Evolutionary conservation across 2,888 invertebrate species (phyloP).

Genomic region (Panopea generosa): DNA sequence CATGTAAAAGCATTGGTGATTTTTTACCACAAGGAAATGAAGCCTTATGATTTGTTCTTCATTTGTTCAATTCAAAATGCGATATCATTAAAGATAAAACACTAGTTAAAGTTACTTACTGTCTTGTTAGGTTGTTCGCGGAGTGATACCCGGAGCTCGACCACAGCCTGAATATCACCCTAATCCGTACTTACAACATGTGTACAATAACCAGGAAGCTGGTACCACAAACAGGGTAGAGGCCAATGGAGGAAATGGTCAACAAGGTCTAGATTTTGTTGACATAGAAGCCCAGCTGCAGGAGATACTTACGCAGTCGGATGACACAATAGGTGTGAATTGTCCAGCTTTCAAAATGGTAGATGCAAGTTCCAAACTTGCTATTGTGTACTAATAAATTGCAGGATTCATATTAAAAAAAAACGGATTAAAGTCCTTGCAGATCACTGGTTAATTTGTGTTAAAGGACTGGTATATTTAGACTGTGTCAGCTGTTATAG

Average conservation of each 20-base stretch:
- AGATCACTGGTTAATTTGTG: no score
- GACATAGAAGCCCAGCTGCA: slow-evolving; percentile 44
- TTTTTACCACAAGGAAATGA: no score
- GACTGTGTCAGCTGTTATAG: no score
- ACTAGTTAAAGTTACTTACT: neutral
- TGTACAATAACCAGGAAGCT: slow-evolving; percentile 27
- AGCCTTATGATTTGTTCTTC: no score
- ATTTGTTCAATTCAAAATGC: no score
- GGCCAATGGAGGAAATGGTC: neutral
- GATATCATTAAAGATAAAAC: neutral
- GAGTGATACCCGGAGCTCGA: slow-evolving; percentile 54
- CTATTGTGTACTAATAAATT: no score
- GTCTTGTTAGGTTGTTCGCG: slow-evolving; percentile 46
- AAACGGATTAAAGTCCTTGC: no score
- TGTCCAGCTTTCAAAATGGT: neutral
- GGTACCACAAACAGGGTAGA: slow-evolving; percentile 15
- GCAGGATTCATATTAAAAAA: no score
- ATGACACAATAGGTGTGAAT: neutral
- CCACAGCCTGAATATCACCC: slow-evolving; percentile 57
- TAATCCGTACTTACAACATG: slow-evolving; percentile 56
- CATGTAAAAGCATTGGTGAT: no score
- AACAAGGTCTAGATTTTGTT: slow-evolving; percentile 9
- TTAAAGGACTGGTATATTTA: no score
- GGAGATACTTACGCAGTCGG: slow-evolving; percentile 26
- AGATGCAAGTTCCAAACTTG: neutral